Conservation (phyloP, 2,113 vertebrate species). For the Podarcis raffonei region DNA sequence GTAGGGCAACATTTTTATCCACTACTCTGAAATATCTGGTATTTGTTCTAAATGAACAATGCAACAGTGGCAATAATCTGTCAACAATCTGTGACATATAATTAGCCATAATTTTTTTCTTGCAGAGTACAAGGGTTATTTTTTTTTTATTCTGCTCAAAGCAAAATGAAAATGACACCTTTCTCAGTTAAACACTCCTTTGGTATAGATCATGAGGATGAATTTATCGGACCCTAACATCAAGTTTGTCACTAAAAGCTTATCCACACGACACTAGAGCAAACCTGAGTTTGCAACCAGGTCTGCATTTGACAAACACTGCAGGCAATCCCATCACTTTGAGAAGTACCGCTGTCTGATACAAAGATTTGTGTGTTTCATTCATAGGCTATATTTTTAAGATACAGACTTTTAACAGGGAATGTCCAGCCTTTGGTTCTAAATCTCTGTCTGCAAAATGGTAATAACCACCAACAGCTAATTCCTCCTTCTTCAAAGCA, state of each 20-base stretch:
- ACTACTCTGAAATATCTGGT: conserved; percentile 14
- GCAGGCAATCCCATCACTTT: neutral
- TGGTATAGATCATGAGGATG: neutral
- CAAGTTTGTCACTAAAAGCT: neutral
- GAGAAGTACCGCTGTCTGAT: neutral
- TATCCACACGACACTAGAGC: neutral
- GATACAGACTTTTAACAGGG: neutral
- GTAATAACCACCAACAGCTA: neutral
- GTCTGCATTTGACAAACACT: neutral
- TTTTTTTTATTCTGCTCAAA: conserved; percentile 22
- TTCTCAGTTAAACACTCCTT: neutral
- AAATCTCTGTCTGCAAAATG: neutral
- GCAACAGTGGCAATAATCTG: neutral
- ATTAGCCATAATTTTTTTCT: conserved; percentile 17
- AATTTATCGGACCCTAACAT: neutral
- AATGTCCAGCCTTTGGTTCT: too few relatives aligned
- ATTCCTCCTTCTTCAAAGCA: too few relatives aligned
- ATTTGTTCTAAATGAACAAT: conserved; percentile 37
- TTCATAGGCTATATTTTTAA: neutral
- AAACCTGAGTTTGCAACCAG: too few relatives aligned
- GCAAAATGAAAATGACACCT: neutral
- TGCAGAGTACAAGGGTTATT: neutral
- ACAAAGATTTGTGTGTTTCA: too few relatives aligned
- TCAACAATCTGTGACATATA: conserved; percentile 2
- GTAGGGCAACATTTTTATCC: conserved; percentile 32